A percentile compares a stretch with the other conserved stretches of the same genome.
Conservation (phyloP, 2,888 invertebrate species). For the Campoplex capitator region DNA sequence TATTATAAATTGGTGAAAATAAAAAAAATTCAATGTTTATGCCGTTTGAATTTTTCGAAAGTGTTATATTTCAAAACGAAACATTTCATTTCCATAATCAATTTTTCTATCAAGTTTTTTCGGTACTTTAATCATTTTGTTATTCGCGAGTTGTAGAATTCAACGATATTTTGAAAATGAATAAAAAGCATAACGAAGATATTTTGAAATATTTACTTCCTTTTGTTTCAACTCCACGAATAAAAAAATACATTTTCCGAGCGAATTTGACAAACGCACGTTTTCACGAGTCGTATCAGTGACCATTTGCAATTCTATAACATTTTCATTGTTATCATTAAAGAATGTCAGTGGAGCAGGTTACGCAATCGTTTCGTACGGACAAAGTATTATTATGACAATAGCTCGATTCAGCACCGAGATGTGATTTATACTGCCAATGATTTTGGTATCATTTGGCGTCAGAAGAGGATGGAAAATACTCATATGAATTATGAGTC, state of each 20-base stretch:
- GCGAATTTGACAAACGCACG: not conserved
- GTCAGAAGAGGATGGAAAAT: slow-evolving; percentile 29
- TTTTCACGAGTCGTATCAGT: not conserved
- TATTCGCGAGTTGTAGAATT: not conserved
- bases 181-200: not conserved
- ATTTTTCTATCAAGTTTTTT: not conserved
- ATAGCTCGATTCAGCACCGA: slow-evolving; percentile 4
- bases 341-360: not conserved
- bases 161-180: not conserved
- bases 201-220: not conserved
- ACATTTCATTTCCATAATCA: not conserved
- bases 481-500: not conserved
- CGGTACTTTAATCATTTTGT: not conserved
- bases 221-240: not conserved
- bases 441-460: slow-evolving; percentile 46
- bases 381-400: slow-evolving; percentile 14
- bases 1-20: too few species aligned
- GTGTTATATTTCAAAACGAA: too few species aligned
- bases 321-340: not conserved
- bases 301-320: not conserved
- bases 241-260: not conserved
- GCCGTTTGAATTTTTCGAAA: not conserved
- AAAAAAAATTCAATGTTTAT: too few species aligned
- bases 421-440: slow-evolving; percentile 51
- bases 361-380: not conserved